Evolutionary conservation across 2,113 vertebrate genomes (phyloP), one percentile per base, ranked within the genome.

Genomic region (Thinocorus orbignyianus): DNA sequence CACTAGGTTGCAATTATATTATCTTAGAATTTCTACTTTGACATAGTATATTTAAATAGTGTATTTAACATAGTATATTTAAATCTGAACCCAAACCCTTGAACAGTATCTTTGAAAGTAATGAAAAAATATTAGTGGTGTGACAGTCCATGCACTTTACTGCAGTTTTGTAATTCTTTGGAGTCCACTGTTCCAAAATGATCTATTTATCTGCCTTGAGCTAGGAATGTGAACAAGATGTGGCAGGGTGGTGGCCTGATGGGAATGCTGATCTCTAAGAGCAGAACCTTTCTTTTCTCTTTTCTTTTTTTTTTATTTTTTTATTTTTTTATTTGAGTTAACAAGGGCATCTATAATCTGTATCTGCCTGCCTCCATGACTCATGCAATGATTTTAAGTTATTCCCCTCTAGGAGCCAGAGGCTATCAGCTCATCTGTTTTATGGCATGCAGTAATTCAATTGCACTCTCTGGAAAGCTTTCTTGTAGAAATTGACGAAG

Each of bases 381-480:
- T 94, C 93, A 92, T 18, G 24, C 39, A 90, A 17, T 22, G 57
- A 65, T 17, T 68, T 13, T 68, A 68, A 91, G 16, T 76, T 66
- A 71, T 60, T 94, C 39, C 17, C 61, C 57, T 89, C 65, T 62
- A 66, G 70, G 48, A 82, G 23, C n/a, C 73, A 93, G 46, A 91
- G 44, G 69, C 46, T 93, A 65, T 78, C 81, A 96, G 48, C 39
- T 92, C 84, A 68, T 78, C 37, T 81, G 64, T 81, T 94, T 87
- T 71, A 78, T 52, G 71, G 52, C 48, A 14, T 15, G 15, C 28
- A 65, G 68, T 71, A 81, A 88, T 10, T 93, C 39, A 60, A 68
- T 44, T 28, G 69, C 17, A 42, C 30, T 72, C 17, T 74, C 30
- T 80, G 70, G 57, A 82, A 92, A 72, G 11, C 22, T 78, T 86